Evolutionary conservation across 2,888 invertebrate species (phyloP), one percentile per base, ranked within the genome.

Genomic region (Tetragonisca angustula): DNA sequence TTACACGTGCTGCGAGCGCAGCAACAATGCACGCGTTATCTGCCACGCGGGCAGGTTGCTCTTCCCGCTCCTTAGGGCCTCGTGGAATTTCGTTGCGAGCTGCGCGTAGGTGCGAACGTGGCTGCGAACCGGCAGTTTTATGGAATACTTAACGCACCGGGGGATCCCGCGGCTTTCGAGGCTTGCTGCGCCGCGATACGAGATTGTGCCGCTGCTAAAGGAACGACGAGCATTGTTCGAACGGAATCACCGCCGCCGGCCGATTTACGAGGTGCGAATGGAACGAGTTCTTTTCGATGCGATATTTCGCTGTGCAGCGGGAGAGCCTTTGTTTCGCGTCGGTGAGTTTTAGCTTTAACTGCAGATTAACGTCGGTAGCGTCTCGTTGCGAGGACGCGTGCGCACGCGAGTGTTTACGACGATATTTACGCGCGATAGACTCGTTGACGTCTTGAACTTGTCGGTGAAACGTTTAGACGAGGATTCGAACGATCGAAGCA

Each of bases 121-220:
- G 64, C 70, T 75, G 80, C 78, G 83, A 77, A 77, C 83, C 50
- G 64, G 49, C 49, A 83, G 65, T 82, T 83, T 83, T 83, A 83
- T 83, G 83, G 83, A 83, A 83, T 81, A 81, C 83, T 83, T 81
- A 83, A 81, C 83, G 76, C 83, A 76, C 61, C 81, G 68, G 83
- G 83, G 76, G 81, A 68, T 65, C 71, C 61, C 75, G 61, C 56
- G 76, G 83, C 81, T 83, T 83, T 72, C 76, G 67, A 64, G 81
- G 81, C 62, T 81, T 56, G 83, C 76, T 76, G 72, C 67, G n/a
- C 62, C 76, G 76, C 83, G 83, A 83, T 81, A 81, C 81, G 81
- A 81, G 83, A 83, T 82, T 65, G 64, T 65, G 52, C 43, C 61
- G 49, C 49, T 49, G 59, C 75, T 71, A 69, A 81, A 81, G 67